Evolutionary conservation across 2,888 invertebrate genomes (phyloP).

Genomic region (Agrotis segetum): DNA sequence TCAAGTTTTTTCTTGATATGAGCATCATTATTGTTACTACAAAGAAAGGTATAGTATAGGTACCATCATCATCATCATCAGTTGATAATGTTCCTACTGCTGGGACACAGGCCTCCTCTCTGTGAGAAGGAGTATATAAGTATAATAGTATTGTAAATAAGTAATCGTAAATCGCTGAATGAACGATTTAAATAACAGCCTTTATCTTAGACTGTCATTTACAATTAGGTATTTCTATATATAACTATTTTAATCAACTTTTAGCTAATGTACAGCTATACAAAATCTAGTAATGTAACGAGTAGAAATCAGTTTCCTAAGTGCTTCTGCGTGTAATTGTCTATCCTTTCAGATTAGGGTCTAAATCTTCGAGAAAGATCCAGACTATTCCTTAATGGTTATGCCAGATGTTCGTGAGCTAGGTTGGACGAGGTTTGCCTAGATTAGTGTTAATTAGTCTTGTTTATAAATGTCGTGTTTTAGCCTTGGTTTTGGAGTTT

Average conservation of each 20-base stretch:
- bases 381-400: constrained; percentile 29
- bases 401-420: constrained; percentile 36
- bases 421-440: constrained; percentile 14
- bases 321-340: constrained; percentile 15
- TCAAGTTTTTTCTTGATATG: not conserved
- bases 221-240: not conserved
- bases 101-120: too few relatives aligned
- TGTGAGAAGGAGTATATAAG: too few relatives aligned
- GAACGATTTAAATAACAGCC: not conserved
- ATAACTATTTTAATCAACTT: constrained; percentile 1
- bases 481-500: constrained; percentile 2
- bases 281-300: not conserved
- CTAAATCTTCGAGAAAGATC: constrained; percentile 21
- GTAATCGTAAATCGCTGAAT: not conserved
- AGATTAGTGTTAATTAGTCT: constrained; percentile 41
- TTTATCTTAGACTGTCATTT: not conserved
- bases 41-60: not conserved
- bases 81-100: too few relatives aligned
- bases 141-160: too few relatives aligned
- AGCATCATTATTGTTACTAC: not conserved
- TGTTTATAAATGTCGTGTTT: constrained; percentile 8
- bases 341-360: constrained; percentile 10
- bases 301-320: constrained; percentile 5
- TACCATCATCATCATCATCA: too few relatives aligned
- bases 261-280: not conserved